Percentiles rank a stretch among this genome's conserved stretches.
phyloP scores from a whole-genome alignment of 1,140 invertebrate species.

The Atopsyche davidsoni region DNA sequence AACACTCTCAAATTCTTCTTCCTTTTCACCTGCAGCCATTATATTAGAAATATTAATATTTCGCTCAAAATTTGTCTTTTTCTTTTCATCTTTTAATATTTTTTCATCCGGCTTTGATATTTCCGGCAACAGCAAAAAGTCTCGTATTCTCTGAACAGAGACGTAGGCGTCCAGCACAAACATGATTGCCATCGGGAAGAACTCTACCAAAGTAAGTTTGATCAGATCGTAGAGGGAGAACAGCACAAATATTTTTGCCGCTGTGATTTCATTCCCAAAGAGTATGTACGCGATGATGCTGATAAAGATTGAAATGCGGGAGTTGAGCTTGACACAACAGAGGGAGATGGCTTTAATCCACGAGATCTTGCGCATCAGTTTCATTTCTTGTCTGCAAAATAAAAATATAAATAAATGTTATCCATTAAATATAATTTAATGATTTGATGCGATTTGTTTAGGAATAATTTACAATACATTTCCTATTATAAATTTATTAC shows the following conservation, averaged over 20 bases:
- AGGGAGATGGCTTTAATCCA: conserved; percentile 63
- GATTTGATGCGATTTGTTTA: too few species aligned
- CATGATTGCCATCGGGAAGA: conserved; percentile 62
- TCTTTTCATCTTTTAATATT: conserved; percentile 8
- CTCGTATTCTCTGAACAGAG: conserved; percentile 62
- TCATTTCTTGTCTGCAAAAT: conserved; percentile 55
- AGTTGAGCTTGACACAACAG: conserved; percentile 60
- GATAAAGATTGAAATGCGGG: conserved; percentile 71
- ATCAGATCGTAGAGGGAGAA: conserved; percentile 68
- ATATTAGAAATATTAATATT: too few species aligned
- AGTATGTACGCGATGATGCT: conserved; percentile 73
- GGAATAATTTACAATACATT: too few species aligned
- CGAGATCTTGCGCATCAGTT: conserved; percentile 59
- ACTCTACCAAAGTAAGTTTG: conserved; percentile 65
- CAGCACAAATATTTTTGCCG: conserved; percentile 70
- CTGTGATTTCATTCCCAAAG: conserved; percentile 57
- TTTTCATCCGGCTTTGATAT: conserved; percentile 30
- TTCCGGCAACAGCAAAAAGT: conserved; percentile 57
- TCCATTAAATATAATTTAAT: too few species aligned
- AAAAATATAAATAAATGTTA: conserved; percentile 19
- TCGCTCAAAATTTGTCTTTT: conserved; percentile 12
- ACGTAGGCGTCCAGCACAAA: conserved; percentile 53
- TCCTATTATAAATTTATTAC: too few species aligned
- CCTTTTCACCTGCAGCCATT: background rate
- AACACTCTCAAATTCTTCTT: conserved; percentile 1